These are phyloP conservation scores for Plagodis dolabraria DNA, from an alignment of 2,888 invertebrate species.

Conservation along the genomic window DNA sequence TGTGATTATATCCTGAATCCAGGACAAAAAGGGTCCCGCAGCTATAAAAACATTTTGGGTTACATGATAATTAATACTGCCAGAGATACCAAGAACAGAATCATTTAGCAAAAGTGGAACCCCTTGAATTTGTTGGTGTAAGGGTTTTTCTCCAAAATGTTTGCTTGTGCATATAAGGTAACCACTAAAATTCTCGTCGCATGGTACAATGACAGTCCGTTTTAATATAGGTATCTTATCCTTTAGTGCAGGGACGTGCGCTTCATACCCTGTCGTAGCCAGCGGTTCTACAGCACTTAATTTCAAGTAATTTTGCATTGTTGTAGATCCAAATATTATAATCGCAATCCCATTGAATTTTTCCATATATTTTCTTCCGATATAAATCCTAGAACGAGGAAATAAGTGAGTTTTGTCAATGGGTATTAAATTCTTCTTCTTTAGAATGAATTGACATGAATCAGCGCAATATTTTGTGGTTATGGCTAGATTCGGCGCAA, in stretches of 20 bases:
- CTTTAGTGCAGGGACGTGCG: slow-evolving; percentile 45
- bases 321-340: slow-evolving; percentile 1
- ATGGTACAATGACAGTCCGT: slow-evolving; percentile 48
- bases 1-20: slow-evolving; percentile 46
- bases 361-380: not conserved
- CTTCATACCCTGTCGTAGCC: slow-evolving; percentile 47
- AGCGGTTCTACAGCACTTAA: slow-evolving; percentile 47
- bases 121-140: slow-evolving; percentile 49
- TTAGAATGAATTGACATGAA: slow-evolving; percentile 46
- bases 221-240: slow-evolving; percentile 35
- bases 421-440: slow-evolving; percentile 21
- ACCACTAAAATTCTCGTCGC: slow-evolving; percentile 37
- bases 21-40: slow-evolving; percentile 46
- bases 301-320: slow-evolving; percentile 26
- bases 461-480: slow-evolving; percentile 60
- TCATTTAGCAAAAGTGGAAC: slow-evolving; percentile 56
- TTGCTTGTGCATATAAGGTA: slow-evolving; percentile 55
- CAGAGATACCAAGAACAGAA: slow-evolving; percentile 51
- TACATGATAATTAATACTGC: slow-evolving; percentile 34
- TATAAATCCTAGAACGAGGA: slow-evolving; percentile 20
- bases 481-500: slow-evolving; percentile 51
- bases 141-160: slow-evolving; percentile 20
- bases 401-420: slow-evolving; percentile 39
- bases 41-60: slow-evolving; percentile 48
- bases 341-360: slow-evolving; percentile 2